These are phyloP conservation scores for Heliconius hortense DNA, from an alignment of 2,888 invertebrate genomes.

Conservation along the genomic window DNA sequence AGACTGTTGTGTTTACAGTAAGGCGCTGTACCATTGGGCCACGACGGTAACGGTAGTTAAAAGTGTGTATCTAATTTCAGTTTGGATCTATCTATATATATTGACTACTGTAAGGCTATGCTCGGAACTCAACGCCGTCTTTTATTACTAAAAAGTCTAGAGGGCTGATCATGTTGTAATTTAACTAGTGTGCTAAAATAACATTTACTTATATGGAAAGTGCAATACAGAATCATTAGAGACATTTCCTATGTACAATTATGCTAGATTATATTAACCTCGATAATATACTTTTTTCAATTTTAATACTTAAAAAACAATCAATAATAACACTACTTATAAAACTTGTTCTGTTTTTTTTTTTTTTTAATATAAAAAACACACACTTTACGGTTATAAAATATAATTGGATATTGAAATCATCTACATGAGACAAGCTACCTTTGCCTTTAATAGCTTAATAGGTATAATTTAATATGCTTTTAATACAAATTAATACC, in stretches of 20 bases:
- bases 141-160: too few species aligned
- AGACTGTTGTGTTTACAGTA: too few species aligned
- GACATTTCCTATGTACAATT: neutral
- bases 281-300: neutral
- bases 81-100: too few species aligned
- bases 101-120: too few species aligned
- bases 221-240: neutral
- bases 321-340: neutral
- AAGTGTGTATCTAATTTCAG: too few species aligned
- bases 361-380: neutral
- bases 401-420: conserved; percentile 7
- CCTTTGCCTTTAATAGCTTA: conserved; percentile 14
- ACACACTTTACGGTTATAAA: conserved; percentile 8
- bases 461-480: neutral
- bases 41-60: too few species aligned
- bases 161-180: too few species aligned
- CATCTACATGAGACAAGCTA: conserved; percentile 2
- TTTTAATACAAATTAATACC: conserved; percentile 18
- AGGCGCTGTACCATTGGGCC: too few species aligned
- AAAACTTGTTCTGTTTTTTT: neutral
- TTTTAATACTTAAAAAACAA: too few species aligned
- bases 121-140: too few species aligned
- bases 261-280: neutral
- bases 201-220: too few species aligned
- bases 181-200: too few species aligned